Conservation (phyloP, 64 coral and sea anemone species). For the Actinia equina region DNA sequence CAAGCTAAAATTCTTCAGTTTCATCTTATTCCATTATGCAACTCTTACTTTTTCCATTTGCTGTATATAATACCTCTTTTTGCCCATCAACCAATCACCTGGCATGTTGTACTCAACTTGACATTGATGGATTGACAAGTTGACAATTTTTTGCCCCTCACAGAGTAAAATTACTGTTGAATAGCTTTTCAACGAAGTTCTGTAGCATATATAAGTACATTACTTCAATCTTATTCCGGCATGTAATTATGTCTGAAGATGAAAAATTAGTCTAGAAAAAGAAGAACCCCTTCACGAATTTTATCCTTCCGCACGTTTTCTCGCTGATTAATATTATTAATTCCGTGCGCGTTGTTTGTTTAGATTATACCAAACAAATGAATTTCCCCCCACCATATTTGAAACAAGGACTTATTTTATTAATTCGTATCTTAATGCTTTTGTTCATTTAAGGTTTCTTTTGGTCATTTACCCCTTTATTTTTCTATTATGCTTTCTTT, state of each 20-base stretch:
- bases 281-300: not conserved
- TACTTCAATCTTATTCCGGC: not conserved
- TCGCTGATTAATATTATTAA: no score
- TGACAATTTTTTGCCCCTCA: not conserved
- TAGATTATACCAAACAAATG: no score
- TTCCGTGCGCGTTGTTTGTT: not conserved
- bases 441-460: no score
- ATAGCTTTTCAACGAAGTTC: not conserved
- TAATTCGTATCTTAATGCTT: no score
- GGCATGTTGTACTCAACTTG: not conserved
- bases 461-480: no score
- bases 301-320: no score
- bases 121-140: not conserved
- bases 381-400: no score
- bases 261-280: not conserved
- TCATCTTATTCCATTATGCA: no score
- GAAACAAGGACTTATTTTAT: no score
- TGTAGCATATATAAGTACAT: not conserved
- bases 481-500: no score
- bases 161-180: not conserved
- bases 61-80: not conserved
- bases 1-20: no score
- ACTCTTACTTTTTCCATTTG: not conserved
- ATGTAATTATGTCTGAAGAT: not conserved
- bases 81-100: not conserved